phyloP scores from a whole-genome alignment of 2,888 invertebrate genomes.

The Scelioninae gen. 2 region DNA sequence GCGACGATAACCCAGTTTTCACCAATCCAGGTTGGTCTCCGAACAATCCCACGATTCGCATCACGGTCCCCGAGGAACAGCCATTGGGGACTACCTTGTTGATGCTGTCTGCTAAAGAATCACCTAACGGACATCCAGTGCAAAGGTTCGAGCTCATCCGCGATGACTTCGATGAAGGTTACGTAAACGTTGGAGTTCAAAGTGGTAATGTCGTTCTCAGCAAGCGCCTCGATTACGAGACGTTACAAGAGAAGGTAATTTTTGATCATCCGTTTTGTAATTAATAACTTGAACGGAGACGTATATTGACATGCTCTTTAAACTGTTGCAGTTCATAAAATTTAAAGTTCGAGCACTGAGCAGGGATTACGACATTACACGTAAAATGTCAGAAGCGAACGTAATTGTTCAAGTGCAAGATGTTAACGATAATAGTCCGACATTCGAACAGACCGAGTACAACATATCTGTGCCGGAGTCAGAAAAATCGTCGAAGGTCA shows the following conservation, averaged over 20 bases:
- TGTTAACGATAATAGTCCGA: slow-evolving; percentile 86
- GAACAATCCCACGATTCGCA: slow-evolving; percentile 81
- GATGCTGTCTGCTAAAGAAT: slow-evolving; percentile 83
- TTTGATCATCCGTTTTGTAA: slow-evolving; percentile 8
- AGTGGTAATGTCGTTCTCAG: slow-evolving; percentile 86
- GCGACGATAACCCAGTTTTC: slow-evolving; percentile 86
- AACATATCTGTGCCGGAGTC: slow-evolving; percentile 84
- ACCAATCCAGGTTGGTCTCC: slow-evolving; percentile 84
- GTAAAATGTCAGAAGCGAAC: slow-evolving; percentile 81
- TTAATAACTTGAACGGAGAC: slow-evolving; percentile 15
- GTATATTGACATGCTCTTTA: slow-evolving; percentile 46
- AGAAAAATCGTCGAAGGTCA: slow-evolving; percentile 80
- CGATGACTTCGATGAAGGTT: slow-evolving; percentile 69
- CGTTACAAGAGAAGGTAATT: slow-evolving; percentile 79
- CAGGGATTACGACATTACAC: slow-evolving; percentile 73
- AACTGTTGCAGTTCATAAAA: slow-evolving; percentile 70
- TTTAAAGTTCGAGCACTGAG: slow-evolving; percentile 76
- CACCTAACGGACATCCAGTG: slow-evolving; percentile 80
- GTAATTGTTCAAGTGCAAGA: slow-evolving; percentile 84
- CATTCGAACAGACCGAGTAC: slow-evolving; percentile 82
- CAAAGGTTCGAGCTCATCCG: slow-evolving; percentile 76
- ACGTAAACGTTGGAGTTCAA: slow-evolving; percentile 77
- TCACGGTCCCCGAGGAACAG: slow-evolving; percentile 85
- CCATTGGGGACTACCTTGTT: slow-evolving; percentile 84
- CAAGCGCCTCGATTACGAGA: slow-evolving; percentile 87